Base-by-base conservation (phyloP, 2,888 invertebrate species). In the Neocrepidodera transversa region DNA sequence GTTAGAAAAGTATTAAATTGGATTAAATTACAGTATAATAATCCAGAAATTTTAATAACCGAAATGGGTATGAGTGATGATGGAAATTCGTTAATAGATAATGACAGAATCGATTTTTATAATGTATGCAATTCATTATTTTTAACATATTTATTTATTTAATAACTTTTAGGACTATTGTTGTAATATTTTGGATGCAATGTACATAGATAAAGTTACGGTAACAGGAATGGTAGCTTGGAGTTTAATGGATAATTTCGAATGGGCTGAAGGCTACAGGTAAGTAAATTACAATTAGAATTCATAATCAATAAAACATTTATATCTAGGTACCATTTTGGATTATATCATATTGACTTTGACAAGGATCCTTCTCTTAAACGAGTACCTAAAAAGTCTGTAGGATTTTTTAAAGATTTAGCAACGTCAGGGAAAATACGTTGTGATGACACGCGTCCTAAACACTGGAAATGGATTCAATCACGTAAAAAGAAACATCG, bases 1-100 rank as follows among this genome's bases (percentile, higher is more conserved):
- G 83, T 89, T 74, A 82, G 86, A 47, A 84, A 84, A 66, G 74
- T 85, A 2, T 71, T 89, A 14, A 85, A 85, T 76, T 88, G 86
- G 84, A 79, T 88, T 11, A 84, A 82, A 64, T 76, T 77, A 43
- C 81, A 82, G 14, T 88, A 87, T 76, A 76, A 82, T 65, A 85
- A 85, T 71, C 84, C 85, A 0, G 69, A 80, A 7, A 79, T 86
- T 1, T 72, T 85, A 30, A 77, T 88, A 8, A 87, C 87, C 0
- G 88, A 89, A 73, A 87, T 87, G 67, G 87, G 87, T 0, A 80
- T 85, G 17, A 84, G 86, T 2, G 77, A 81, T 26, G 49, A 55
- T 28, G 60, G 57, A n/a, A 53, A 20, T 6, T 42, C 20, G 11
- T 14, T 57, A 45, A 13, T 32, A 2, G 60, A 58, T 55, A 17